Percentiles rank a stretch among this genome's conserved stretches.
phyloP scores from a whole-genome alignment of 2,888 invertebrate genomes.

The Harpalus rufipes region DNA sequence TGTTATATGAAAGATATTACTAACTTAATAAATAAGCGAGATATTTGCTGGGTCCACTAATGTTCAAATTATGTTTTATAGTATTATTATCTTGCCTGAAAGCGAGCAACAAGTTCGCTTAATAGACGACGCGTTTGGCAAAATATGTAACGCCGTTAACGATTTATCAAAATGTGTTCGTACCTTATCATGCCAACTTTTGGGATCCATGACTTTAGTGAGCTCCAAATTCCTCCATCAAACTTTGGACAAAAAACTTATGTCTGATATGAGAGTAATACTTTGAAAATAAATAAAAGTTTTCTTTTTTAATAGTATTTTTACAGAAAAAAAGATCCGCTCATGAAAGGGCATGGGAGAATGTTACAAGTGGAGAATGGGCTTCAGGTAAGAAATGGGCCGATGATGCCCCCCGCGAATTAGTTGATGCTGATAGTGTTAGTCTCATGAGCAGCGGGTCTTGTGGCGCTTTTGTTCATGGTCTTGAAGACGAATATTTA shows the following conservation, averaged over 20 bases:
- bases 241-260: slow-evolving; percentile 97
- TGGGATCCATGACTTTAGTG: slow-evolving; percentile 93
- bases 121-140: slow-evolving; percentile 97
- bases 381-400: slow-evolving; percentile 94
- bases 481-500: slow-evolving; percentile 97
- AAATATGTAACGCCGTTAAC: slow-evolving; percentile 95
- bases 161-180: slow-evolving; percentile 94
- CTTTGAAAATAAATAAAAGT: neutral
- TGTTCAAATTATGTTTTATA: slow-evolving; percentile 72
- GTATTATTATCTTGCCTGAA: slow-evolving; percentile 84
- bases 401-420: slow-evolving; percentile 89
- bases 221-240: slow-evolving; percentile 94
- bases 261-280: slow-evolving; percentile 93
- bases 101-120: slow-evolving; percentile 92
- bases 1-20: no score
- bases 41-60: no score
- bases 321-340: slow-evolving; percentile 87
- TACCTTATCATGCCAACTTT: slow-evolving; percentile 89
- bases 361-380: slow-evolving; percentile 93
- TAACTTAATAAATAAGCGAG: no score
- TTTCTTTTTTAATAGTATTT: slow-evolving; percentile 30
- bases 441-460: slow-evolving; percentile 94
- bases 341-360: slow-evolving; percentile 91
- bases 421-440: slow-evolving; percentile 86
- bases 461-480: slow-evolving; percentile 98